phyloP scores from a whole-genome alignment of 1,140 invertebrate genomes.

The Potamilus streckersoni region DNA sequence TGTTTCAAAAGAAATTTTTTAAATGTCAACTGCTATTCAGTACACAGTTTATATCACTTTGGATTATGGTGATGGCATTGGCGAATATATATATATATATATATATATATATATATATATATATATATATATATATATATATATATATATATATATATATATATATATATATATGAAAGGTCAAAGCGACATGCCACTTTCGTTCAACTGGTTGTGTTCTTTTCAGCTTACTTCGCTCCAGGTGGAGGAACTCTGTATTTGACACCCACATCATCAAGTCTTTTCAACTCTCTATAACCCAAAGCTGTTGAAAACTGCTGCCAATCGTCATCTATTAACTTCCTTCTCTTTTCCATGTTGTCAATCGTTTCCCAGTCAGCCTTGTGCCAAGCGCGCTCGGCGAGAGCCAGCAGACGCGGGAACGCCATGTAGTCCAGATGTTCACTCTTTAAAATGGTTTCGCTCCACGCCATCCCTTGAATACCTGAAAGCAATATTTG shows the following conservation, averaged over 20 bases:
- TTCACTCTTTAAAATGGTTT: conserved; percentile 34
- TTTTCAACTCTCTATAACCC: conserved; percentile 37
- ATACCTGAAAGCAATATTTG: conserved; percentile 26
- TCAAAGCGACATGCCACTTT: too few relatives aligned
- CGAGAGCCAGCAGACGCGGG: conserved; percentile 43
- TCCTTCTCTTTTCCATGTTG: neutral
- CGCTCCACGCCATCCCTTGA: conserved; percentile 40
- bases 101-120: too few relatives aligned
- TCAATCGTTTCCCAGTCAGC: conserved; percentile 25
- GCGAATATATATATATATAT: too few relatives aligned
- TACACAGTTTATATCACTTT: too few relatives aligned
- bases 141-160: too few relatives aligned
- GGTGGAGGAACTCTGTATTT: conserved; percentile 41
- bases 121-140: too few relatives aligned
- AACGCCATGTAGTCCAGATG: conserved; percentile 41
- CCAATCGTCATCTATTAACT: conserved; percentile 6
- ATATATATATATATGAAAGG: too few relatives aligned
- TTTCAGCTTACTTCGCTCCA: conserved; percentile 33
- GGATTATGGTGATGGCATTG: too few relatives aligned
- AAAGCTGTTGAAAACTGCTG: conserved; percentile 31
- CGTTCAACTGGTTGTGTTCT: too few relatives aligned
- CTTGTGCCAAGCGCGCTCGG: conserved; percentile 49
- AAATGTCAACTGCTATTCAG: too few relatives aligned
- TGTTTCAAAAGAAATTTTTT: too few relatives aligned
- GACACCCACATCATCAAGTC: conserved; percentile 41